Base-by-base conservation (phyloP, 2,797 vertebrate species). In the Carcharodon carcharias region DNA sequence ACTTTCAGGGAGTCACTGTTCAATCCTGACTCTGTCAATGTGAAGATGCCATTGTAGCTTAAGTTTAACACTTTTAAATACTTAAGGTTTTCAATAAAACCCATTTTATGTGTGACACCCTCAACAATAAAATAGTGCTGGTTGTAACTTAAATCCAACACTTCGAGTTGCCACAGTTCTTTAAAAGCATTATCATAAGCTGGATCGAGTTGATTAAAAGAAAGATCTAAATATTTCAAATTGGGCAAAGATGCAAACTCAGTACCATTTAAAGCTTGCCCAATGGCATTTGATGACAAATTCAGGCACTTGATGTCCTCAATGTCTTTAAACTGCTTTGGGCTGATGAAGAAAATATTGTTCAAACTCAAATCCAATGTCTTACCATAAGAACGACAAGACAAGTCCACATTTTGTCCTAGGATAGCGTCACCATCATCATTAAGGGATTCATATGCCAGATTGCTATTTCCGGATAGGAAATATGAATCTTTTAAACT, bases 191-290 rank as follows among this genome's bases (percentile, higher is more conserved):
- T 50, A 95, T 97, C 96, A 95, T 98, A 98, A 73, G 98, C 98
- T 95, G 99, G 97, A 96, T 99, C 98, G 6, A 98, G 97, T 97
- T 97, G 98, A 96, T 98, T 98, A 82, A 56, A 97, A 0, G 98
- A 98, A 96, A 99, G 96, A 96, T 98, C 98, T 96, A 99, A 97
- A 97, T 99, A 98, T 82, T 97, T 98, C 96, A 98, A 95, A 14
- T 98, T 97, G 63, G 97, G 97, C 77, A 99, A 96, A 0, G 88
- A 56, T 21, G 96, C 96, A 97, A 99, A 99, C 96, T 98, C 98
- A 0, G 97, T 98, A 67, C 98, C 97, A 95, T 98, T 98, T 2
- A 98, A 97, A 95, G 98, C 98, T 21, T 98, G 96, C 1, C 97
- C 97, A 96, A 98, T 98, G 96, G 97, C 98, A 96, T 99, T 99